Evolutionary conservation across 2,888 invertebrate genomes (phyloP).

Genomic region (Choreutis nemorana): DNA sequence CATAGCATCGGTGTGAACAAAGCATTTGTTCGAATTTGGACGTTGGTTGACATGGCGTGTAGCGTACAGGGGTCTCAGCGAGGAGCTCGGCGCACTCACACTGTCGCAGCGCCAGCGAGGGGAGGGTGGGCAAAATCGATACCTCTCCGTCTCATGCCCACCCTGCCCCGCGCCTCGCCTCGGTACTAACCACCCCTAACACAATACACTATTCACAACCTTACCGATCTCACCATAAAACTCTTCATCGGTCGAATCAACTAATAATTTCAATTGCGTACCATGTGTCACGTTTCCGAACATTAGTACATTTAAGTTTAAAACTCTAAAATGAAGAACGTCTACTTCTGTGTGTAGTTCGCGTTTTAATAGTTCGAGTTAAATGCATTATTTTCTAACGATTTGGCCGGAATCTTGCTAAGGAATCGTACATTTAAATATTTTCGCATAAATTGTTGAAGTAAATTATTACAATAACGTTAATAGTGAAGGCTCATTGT

Average conservation of each 20-base stretch:
- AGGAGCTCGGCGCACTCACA: conserved; percentile 54
- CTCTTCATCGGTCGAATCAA: conserved; percentile 27
- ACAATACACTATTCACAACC: conserved; percentile 48
- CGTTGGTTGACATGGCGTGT: conserved; percentile 16
- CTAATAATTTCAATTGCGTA: no score
- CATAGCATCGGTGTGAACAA: conserved; percentile 28
- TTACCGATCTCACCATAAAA: conserved; percentile 47
- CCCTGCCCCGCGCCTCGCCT: conserved; percentile 38
- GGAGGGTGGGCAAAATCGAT: conserved; percentile 63
- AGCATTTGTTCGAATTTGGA: conserved; percentile 45
- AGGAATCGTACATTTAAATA: conserved; percentile 7
- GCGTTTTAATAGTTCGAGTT: not conserved
- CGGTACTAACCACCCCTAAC: conserved; percentile 60
- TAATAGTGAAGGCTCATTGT: conserved; percentile 16
- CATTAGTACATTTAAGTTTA: no score
- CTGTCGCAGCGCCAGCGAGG: conserved; percentile 54
- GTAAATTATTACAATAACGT: conserved; percentile 28
- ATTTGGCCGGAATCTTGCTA: not conserved
- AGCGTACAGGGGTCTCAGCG: conserved; percentile 29
- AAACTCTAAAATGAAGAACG: no score
- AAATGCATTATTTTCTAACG: not conserved
- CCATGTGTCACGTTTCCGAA: no score
- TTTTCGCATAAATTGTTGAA: conserved; percentile 31
- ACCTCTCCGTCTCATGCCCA: conserved; percentile 52
- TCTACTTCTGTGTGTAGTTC: no score